Conservation (phyloP, 2,113 vertebrate genomes). For the Asarcornis scutulata region DNA sequence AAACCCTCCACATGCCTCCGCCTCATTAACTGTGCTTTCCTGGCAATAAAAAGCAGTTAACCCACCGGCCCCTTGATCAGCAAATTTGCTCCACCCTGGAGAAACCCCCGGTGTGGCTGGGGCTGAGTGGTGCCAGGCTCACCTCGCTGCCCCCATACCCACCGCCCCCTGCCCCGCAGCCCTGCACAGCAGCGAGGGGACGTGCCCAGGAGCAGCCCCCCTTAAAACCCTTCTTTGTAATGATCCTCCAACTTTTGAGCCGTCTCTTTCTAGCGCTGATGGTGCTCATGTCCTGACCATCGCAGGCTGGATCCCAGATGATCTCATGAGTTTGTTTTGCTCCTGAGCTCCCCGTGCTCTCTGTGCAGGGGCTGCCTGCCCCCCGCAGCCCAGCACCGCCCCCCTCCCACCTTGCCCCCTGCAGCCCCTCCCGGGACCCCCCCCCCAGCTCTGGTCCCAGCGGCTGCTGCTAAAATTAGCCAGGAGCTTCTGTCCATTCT, state of each 20-base stretch:
- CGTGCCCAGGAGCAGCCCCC: neutral
- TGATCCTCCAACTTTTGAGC: accelerated
- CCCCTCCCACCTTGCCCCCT: neutral
- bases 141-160: neutral
- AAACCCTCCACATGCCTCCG: accelerated
- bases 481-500: slow-evolving; percentile 70
- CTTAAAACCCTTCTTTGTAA: neutral
- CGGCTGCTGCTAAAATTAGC: slow-evolving; percentile 48
- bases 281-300: accelerated
- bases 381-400: accelerated
- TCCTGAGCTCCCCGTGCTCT: neutral
- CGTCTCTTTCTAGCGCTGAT: neutral
- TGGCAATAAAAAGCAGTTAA: neutral
- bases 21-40: neutral
- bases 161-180: no score
- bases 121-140: accelerated
- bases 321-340: neutral
- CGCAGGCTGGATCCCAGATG: neutral
- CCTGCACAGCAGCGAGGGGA: neutral
- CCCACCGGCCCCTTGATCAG: neutral
- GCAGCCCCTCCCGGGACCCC: neutral
- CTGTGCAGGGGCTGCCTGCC: accelerated
- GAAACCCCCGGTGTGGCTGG: neutral
- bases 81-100: neutral
- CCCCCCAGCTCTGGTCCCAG: neutral